These are phyloP conservation scores for Asarcornis scutulata DNA, from an alignment of 2,113 vertebrate species.

Conservation along the genomic window DNA sequence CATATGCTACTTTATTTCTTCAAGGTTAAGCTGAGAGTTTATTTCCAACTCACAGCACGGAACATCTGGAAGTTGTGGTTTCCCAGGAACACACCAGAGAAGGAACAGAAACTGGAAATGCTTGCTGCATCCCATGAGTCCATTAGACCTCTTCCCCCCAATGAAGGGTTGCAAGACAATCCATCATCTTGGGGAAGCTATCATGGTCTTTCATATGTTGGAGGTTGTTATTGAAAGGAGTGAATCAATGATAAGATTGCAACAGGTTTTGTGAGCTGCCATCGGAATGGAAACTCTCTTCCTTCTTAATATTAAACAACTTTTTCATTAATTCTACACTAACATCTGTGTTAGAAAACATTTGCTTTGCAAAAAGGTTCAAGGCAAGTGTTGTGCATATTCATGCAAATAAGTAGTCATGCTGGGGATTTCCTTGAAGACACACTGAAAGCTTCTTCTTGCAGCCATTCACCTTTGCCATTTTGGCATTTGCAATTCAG, in stretches of 20 bases:
- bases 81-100: neutral
- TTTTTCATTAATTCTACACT: neutral
- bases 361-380: slow-evolving; percentile 18
- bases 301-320: neutral
- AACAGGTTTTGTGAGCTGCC: neutral
- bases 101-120: neutral
- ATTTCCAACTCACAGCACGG: neutral
- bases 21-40: neutral
- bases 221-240: neutral
- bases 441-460: neutral
- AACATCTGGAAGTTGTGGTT: neutral
- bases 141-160: neutral
- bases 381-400: neutral
- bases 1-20: neutral
- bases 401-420: slow-evolving; percentile 12
- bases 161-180: neutral
- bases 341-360: slow-evolving; percentile 13
- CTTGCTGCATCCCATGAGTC: neutral
- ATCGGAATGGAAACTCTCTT: neutral
- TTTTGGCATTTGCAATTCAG: neutral
- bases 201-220: neutral
- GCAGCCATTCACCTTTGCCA: neutral
- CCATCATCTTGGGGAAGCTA: neutral
- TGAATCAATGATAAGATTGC: neutral
- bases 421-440: neutral